Evolutionary conservation across 37 sponge, comb jelly and placozoan genomes (phyloP).

Genomic region (Crambe crambe): DNA sequence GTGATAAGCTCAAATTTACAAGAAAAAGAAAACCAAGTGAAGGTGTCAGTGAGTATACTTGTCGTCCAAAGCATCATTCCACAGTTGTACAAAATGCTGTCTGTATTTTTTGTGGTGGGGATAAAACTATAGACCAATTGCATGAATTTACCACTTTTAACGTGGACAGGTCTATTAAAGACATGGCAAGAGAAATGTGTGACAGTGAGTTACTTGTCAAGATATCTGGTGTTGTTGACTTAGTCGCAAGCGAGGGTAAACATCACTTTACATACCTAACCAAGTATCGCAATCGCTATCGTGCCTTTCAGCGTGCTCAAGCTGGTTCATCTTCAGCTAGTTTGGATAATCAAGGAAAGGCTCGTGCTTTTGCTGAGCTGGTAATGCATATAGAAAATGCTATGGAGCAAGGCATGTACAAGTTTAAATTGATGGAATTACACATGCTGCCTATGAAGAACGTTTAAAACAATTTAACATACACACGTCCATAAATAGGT

Average conservation of each 20-base stretch:
- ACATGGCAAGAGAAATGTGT: slow-evolving; percentile 9
- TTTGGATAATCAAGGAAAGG: background rate
- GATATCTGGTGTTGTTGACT: background rate
- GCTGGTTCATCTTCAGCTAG: background rate
- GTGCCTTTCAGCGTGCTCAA: background rate
- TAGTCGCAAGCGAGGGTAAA: background rate
- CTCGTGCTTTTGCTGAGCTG: slow-evolving; percentile 3
- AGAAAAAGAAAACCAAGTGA: background rate
- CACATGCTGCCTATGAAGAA: background rate
- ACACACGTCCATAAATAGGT: background rate
- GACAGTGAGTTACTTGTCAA: background rate
- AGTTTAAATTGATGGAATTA: background rate
- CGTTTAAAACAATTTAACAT: background rate
- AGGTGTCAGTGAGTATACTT: background rate
- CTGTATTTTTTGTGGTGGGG: slow-evolving; percentile 3
- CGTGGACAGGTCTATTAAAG: background rate
- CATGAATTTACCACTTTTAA: slow-evolving; percentile 1
- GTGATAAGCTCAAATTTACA: background rate
- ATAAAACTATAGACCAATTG: background rate
- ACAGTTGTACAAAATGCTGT: background rate
- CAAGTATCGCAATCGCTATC: background rate
- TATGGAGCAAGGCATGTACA: background rate
- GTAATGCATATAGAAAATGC: background rate
- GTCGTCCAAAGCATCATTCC: background rate
- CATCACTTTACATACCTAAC: background rate